Evolutionary conservation across 2,113 vertebrate species (phyloP).

Genomic region (Indri indri): DNA sequence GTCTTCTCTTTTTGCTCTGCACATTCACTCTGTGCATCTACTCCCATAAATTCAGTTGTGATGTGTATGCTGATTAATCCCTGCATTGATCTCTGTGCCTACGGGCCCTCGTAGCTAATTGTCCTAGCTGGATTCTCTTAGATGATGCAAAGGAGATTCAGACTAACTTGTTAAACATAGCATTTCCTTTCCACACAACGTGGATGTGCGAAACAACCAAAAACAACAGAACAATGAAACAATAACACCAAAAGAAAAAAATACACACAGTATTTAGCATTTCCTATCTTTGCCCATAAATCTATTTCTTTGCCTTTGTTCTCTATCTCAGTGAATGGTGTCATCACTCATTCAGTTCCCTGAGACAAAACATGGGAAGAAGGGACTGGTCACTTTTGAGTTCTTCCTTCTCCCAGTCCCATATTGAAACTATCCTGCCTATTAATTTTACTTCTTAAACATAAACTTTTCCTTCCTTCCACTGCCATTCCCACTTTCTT

Average conservation of each 20-base stretch:
- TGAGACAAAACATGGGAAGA: background rate
- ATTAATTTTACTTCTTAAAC: constrained; percentile 14
- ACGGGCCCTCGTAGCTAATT: background rate
- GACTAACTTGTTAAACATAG: background rate
- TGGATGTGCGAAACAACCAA: no score
- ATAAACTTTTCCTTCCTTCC: background rate
- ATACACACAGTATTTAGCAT: background rate
- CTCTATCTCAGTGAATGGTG: background rate
- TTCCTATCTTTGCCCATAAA: background rate
- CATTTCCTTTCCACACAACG: no score
- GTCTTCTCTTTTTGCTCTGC: background rate
- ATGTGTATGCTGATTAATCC: background rate
- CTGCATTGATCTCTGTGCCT: background rate
- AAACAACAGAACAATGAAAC: no score
- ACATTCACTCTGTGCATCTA: background rate
- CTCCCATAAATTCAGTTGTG: background rate
- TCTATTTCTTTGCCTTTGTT: background rate
- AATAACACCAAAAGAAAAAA: no score
- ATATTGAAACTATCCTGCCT: background rate
- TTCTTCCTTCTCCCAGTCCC: background rate
- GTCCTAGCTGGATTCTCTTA: background rate
- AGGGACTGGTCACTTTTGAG: background rate
- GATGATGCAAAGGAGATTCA: background rate
- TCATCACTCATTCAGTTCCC: background rate
- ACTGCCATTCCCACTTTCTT: background rate